Conservation (phyloP, 2,113 vertebrate species). For the Corythornis cristatus region DNA sequence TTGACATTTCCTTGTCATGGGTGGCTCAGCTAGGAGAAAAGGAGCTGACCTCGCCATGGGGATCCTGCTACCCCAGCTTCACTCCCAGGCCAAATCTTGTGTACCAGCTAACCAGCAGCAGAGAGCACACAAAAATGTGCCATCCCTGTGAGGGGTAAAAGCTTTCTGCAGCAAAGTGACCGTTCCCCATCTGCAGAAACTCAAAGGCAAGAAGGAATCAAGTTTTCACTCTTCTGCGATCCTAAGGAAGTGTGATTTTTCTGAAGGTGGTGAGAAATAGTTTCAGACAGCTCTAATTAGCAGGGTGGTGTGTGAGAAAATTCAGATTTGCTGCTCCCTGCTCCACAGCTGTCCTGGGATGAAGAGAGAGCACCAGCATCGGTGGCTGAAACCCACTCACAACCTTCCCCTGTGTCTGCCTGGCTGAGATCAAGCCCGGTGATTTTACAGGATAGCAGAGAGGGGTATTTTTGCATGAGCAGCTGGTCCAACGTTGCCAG, state of each 20-base stretch:
- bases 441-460: background rate
- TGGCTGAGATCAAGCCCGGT: background rate
- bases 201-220: background rate
- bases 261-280: constrained; percentile 61
- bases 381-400: background rate
- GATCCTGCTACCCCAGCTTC: background rate
- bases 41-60: background rate
- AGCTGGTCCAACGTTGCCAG: background rate
- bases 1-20: background rate
- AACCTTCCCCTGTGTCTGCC: background rate
- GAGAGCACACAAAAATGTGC: background rate
- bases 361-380: rapidly evolving
- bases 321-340: background rate
- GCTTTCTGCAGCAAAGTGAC: background rate
- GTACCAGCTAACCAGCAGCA: background rate
- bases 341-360: constrained; percentile 26
- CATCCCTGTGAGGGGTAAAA: rapidly evolving
- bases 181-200: background rate
- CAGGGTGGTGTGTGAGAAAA: background rate
- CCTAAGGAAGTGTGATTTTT: constrained; percentile 56
- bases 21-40: background rate
- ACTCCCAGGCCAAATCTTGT: background rate
- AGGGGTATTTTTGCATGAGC: constrained; percentile 23
- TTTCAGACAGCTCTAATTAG: constrained; percentile 55
- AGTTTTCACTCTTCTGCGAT: constrained; percentile 8